phyloP scores from a whole-genome alignment of 2,888 invertebrate species.

The Chrysodeixis includens region DNA sequence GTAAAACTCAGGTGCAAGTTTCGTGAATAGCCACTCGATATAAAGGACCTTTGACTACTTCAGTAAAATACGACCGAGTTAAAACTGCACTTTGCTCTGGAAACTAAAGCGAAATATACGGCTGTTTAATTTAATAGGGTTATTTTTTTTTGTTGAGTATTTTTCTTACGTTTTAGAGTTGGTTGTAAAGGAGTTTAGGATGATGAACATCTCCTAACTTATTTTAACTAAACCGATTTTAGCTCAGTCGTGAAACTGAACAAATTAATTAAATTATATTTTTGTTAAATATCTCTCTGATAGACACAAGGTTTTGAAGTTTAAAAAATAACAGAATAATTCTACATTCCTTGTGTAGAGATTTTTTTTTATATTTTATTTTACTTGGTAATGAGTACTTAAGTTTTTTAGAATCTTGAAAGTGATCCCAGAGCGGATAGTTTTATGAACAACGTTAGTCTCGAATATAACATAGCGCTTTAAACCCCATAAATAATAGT shows the following conservation, averaged over 20 bases:
- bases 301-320: no score
- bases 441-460: not conserved
- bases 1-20: constrained; percentile 64
- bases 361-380: not conserved
- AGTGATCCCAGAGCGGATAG: not conserved
- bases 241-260: no score
- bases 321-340: not conserved
- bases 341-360: no score
- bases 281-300: no score
- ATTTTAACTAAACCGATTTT: no score
- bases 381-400: not conserved
- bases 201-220: no score
- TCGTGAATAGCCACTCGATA: constrained; percentile 48
- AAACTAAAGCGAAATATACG: constrained; percentile 18
- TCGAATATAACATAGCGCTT: not conserved
- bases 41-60: constrained; percentile 53
- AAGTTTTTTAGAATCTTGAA: not conserved
- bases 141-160: constrained; percentile 13
- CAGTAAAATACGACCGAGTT: constrained; percentile 34
- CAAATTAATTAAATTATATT: no score
- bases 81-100: constrained; percentile 29
- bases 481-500: not conserved
- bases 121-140: constrained; percentile 31
- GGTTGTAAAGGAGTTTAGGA: constrained; percentile 31
- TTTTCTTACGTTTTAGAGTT: constrained; percentile 15